phyloP scores from a whole-genome alignment of 2,888 invertebrate genomes.

The Petrolisthes cinctipes region DNA sequence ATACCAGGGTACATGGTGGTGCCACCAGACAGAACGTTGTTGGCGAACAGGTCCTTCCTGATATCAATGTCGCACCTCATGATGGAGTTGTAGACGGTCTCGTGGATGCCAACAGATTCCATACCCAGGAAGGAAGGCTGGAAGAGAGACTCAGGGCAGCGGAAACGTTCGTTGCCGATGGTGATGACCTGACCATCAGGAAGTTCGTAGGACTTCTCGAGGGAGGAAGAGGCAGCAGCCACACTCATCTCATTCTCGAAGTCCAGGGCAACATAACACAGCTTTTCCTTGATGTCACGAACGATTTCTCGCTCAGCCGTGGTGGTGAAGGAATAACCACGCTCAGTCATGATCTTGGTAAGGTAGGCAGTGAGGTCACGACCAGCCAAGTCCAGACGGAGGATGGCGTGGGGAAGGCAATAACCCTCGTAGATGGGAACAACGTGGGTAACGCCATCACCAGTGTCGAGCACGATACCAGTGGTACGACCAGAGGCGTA shows the following conservation, averaged over 20 bases:
- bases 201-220: constrained; percentile 69
- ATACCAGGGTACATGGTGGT: constrained; percentile 96
- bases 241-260: constrained; percentile 78
- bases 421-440: constrained; percentile 60
- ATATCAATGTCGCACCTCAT: constrained; percentile 66
- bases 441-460: constrained; percentile 63
- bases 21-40: constrained; percentile 80
- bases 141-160: constrained; percentile 50
- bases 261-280: constrained; percentile 52
- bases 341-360: constrained; percentile 79
- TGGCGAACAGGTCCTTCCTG: constrained; percentile 64
- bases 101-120: constrained; percentile 83
- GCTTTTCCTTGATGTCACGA: constrained; percentile 80
- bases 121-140: constrained; percentile 70
- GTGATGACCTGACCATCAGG: constrained; percentile 73
- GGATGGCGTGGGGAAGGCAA: too few species aligned
- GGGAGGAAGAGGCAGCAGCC: constrained; percentile 77
- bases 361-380: background rate
- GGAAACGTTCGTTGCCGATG: constrained; percentile 80
- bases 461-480: constrained; percentile 72
- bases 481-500: constrained; percentile 62
- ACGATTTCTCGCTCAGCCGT: constrained; percentile 78
- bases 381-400: too few species aligned
- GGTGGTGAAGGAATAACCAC: constrained; percentile 95
- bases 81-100: constrained; percentile 73